phyloP scores from a whole-genome alignment of 2,888 invertebrate species.

The Scaptomyza tumidula region DNA sequence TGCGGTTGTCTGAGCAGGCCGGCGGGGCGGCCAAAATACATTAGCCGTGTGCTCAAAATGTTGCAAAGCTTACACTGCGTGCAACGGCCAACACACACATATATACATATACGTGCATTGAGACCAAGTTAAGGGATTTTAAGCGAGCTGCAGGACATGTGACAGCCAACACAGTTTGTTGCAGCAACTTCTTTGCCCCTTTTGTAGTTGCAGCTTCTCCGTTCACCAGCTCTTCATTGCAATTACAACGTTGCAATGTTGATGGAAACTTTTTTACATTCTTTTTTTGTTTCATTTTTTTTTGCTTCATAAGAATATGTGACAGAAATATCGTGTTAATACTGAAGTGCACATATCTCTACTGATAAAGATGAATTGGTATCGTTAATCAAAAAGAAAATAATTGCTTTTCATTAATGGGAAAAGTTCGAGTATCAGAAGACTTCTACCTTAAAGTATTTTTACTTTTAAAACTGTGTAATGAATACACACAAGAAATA shows the following conservation, averaged over 20 bases:
- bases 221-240: slow-evolving; percentile 52
- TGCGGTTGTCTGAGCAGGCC: slow-evolving; percentile 58
- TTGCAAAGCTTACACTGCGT: slow-evolving; percentile 51
- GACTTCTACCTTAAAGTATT: background rate
- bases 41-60: slow-evolving; percentile 65
- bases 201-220: background rate
- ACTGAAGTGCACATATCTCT: background rate
- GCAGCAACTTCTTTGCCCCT: slow-evolving; percentile 13
- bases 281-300: slow-evolving; percentile 38
- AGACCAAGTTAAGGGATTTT: slow-evolving; percentile 46
- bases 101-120: slow-evolving; percentile 21
- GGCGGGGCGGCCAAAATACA: slow-evolving; percentile 66
- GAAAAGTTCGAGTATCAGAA: background rate
- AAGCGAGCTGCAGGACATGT: slow-evolving; percentile 59
- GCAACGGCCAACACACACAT: slow-evolving; percentile 22
- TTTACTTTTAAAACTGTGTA: no score
- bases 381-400: background rate
- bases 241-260: slow-evolving; percentile 78
- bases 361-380: background rate
- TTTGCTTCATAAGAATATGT: slow-evolving; percentile 44
- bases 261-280: slow-evolving; percentile 50
- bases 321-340: slow-evolving; percentile 16
- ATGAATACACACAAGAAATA: no score
- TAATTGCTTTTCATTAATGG: background rate
- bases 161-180: slow-evolving; percentile 55